These are phyloP conservation scores for Lacanobia wlatinum DNA, from an alignment of 2,888 invertebrate genomes.

Conservation along the genomic window DNA sequence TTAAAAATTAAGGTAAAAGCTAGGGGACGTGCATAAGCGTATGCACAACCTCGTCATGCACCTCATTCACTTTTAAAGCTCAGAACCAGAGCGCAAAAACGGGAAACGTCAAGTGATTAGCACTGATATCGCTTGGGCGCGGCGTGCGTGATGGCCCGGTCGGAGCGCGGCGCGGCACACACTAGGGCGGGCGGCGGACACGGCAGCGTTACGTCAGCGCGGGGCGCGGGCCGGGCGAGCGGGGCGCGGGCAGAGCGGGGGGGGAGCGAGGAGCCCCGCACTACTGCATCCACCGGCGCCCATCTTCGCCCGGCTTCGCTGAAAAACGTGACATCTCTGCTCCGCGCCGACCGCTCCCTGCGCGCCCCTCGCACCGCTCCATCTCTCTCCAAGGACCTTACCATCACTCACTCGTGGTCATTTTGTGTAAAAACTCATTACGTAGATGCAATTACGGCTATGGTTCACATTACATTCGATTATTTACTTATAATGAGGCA, in stretches of 20 bases:
- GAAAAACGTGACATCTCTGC: conserved; percentile 86
- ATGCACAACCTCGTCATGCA: conserved; percentile 81
- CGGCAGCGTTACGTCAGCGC: conserved; percentile 90
- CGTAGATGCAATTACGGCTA: conserved; percentile 71
- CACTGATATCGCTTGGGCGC: conserved; percentile 85
- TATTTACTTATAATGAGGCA: conserved; percentile 30
- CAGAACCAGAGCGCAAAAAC: conserved; percentile 82
- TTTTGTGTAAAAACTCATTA: conserved; percentile 78
- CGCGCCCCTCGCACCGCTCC: conserved; percentile 60
- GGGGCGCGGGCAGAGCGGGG: conserved; percentile 80
- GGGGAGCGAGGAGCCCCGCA: conserved; percentile 78
- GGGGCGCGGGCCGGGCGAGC: conserved; percentile 68
- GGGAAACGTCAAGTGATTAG: conserved; percentile 88
- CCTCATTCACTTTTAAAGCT: conserved; percentile 85
- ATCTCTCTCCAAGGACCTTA: conserved; percentile 69
- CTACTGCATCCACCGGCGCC: conserved; percentile 88
- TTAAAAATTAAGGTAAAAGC: conserved; percentile 64
- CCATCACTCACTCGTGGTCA: conserved; percentile 77
- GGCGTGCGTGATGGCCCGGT: conserved; percentile 83
- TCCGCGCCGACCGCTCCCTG: conserved; percentile 70
- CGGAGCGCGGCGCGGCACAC: conserved; percentile 89
- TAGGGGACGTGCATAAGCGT: conserved; percentile 70
- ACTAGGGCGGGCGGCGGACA: conserved; percentile 89
- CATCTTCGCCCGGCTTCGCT: conserved; percentile 84
- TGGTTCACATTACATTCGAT: conserved; percentile 48